Percentiles rank a stretch among this genome's conserved stretches.
Evolutionary conservation across 2,113 vertebrate genomes (phyloP).

Genomic region (Rhabdornis inornatus): DNA sequence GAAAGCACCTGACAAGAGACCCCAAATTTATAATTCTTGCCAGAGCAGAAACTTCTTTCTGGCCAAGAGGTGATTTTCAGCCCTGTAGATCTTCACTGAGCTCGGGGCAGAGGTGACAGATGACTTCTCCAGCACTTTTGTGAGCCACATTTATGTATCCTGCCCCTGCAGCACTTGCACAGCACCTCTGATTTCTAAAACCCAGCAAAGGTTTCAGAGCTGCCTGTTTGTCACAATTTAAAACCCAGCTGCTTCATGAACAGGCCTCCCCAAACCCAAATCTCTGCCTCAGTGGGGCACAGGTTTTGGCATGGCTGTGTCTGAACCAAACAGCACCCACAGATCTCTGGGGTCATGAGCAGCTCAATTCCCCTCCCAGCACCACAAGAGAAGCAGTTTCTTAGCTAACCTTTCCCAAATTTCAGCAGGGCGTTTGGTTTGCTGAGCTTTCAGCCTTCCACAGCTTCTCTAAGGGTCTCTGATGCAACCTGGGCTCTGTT

Average conservation of each 20-base stretch:
- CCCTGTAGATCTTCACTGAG: not conserved
- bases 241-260: not conserved
- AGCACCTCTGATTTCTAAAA: not conserved
- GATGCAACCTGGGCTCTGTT: not conserved
- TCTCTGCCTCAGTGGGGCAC: not conserved
- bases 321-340: not conserved
- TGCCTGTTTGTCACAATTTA: not conserved
- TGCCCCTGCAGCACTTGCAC: not conserved
- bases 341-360: not conserved
- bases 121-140: not conserved
- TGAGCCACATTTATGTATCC: not conserved
- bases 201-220: not conserved
- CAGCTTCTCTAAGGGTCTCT: not conserved
- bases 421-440: not conserved
- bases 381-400: not conserved
- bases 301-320: rapidly evolving
- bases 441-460: not conserved
- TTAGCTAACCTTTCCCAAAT: not conserved
- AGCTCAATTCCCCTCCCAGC: not conserved
- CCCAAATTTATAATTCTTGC: not conserved
- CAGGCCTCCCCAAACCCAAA: not conserved
- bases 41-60: not conserved
- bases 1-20: not conserved
- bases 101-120: not conserved
- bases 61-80: not conserved